Base-by-base conservation (phyloP, 2,113 vertebrate species). In the Neotragus moschatus region DNA sequence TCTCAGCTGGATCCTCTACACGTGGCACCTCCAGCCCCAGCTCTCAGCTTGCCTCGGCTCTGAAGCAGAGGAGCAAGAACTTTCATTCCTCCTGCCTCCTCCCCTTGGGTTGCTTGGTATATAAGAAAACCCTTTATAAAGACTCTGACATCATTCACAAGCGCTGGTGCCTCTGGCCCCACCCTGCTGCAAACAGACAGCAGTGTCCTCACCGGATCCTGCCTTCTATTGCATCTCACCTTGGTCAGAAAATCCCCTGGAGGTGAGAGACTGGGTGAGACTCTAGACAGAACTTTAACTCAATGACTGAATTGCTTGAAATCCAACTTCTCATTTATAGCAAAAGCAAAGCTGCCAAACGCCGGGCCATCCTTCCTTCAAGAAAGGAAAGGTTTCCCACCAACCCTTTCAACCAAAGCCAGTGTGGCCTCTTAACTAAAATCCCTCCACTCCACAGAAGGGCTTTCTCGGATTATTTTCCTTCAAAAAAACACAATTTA, bases 401-500 rank as follows among this genome's bases (percentile, higher is more conserved):
- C n/a, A 87, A 55, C 55, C 60, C 84, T 19, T 43, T 63, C 84
- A 91, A 70, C 39, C 13, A 84, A 73, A 84, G 23, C 53, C 92
- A 93, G 17, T 0, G 7, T 19, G 70, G 84, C 56, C 81, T 86
- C 90, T 77, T 63, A 33, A 79, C 75, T 45, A 33, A 86, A 96
- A 89, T 51, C 61, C 91, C 81, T 45, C 39, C 33, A 70, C 90
- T 39, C 88, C 11, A 53, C n/a, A 60, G 55, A 92, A 97, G 84
- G 96, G 56, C 88, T 70, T 93, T 47, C 88, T 60, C 17, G 0
- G 92, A 80, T 94, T 86, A 86, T 94, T 84, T 93, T 63, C 95
- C 94, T 95, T 95, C 55, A 96, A 95, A 97, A 95, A 85, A 43
- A 97, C 66, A 90, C 53, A 91, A 98, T 98, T 97, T 85, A 97